phyloP scores from a whole-genome alignment of 2,113 vertebrate genomes.

The Ranitomeya variabilis region DNA sequence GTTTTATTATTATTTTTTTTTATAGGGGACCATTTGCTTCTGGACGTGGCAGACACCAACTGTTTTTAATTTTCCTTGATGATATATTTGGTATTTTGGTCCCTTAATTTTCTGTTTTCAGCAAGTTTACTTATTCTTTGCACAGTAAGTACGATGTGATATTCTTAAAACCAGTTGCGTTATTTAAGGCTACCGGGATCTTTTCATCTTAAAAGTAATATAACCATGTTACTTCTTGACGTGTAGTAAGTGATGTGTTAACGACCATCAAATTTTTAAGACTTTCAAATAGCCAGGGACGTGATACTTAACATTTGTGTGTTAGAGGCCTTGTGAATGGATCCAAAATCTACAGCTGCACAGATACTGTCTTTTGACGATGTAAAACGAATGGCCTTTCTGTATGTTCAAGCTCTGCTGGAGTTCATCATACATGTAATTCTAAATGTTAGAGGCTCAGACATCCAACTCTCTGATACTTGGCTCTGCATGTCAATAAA shows the following conservation, averaged over 20 bases:
- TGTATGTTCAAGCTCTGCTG: neutral
- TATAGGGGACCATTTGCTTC: neutral
- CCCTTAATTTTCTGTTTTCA: neutral
- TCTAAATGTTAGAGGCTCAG: constrained; percentile 23
- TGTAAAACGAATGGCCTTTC: neutral
- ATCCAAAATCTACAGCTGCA: neutral
- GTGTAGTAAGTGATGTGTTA: neutral
- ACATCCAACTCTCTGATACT: constrained; percentile 3
- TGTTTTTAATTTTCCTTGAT: neutral
- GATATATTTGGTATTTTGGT: neutral
- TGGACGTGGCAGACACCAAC: neutral
- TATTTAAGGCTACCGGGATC: neutral
- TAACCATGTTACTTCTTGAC: neutral
- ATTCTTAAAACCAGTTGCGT: neutral
- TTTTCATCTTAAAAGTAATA: constrained; percentile 17
- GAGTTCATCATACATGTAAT: constrained; percentile 12
- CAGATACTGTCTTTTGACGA: neutral
- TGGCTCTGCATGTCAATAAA: constrained; percentile 11
- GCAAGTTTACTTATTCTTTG: neutral
- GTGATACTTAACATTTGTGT: neutral
- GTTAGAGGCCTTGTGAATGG: neutral
- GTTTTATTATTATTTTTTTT: neutral
- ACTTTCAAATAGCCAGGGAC: neutral
- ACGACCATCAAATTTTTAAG: neutral
- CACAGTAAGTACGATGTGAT: constrained; percentile 5